Percentiles rank a stretch among this genome's conserved stretches.
Evolutionary conservation across 2,888 invertebrate species (phyloP).

Genomic region (Campoplex capitator): DNA sequence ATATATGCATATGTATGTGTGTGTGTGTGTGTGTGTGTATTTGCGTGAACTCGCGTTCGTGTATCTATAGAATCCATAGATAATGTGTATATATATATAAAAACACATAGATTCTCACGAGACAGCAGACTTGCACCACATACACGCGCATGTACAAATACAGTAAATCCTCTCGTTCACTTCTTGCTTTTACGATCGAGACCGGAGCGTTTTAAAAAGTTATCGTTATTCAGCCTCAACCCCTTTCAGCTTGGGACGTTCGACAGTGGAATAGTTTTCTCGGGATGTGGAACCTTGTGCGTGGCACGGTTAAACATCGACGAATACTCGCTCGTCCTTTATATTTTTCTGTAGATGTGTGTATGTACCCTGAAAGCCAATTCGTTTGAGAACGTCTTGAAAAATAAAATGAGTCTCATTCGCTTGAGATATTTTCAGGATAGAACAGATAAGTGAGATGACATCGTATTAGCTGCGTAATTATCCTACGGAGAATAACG

Average conservation of each 20-base stretch:
- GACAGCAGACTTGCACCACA: constrained; percentile 30
- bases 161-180: constrained; percentile 63
- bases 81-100: not conserved
- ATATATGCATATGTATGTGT: not conserved
- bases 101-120: constrained; percentile 2
- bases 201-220: constrained; percentile 82
- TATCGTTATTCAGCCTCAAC: constrained; percentile 82
- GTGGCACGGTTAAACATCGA: constrained; percentile 62
- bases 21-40: not conserved
- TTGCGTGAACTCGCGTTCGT: not conserved
- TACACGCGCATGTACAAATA: constrained; percentile 24
- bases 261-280: constrained; percentile 79
- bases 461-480: not conserved
- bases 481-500: not conserved
- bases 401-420: constrained; percentile 12
- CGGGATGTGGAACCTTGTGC: constrained; percentile 72
- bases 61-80: not conserved
- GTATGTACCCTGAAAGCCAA: constrained; percentile 32
- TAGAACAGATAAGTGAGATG: constrained; percentile 13
- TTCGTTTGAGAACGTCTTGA: constrained; percentile 39
- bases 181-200: constrained; percentile 81
- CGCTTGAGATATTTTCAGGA: not conserved
- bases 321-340: constrained; percentile 51
- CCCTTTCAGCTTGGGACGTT: constrained; percentile 68
- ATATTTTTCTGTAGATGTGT: not conserved